Evolutionary conservation across 2,888 invertebrate species (phyloP), one percentile per base, ranked within the genome.

Genomic region (Hirudinaria manillensis): DNA sequence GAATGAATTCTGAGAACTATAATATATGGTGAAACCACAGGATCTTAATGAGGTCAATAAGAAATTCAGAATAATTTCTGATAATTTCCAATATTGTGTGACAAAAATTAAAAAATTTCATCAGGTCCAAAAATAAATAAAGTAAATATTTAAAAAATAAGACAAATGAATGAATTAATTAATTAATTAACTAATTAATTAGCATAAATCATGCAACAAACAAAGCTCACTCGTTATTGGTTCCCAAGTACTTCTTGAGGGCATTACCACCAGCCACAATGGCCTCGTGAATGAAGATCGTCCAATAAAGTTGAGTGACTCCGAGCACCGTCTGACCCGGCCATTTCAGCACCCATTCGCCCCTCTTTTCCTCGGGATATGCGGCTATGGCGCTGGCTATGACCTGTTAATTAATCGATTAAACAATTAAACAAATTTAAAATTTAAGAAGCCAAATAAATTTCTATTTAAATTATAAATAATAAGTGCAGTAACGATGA

Each of bases 301-400:
- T 86, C 80, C 80, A 80, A 76, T 75, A 80, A 53, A 75, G 68
- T 61, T 76, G 77, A 29, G 78, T 77, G 72, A 80, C 79, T 34
- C 84, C 83, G 29, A 87, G 81, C 7, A 87, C 86, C 89, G 68
- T 83, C 80, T 87, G 87, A 19, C 87, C 87, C 21, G 87, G 85
- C 87, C 87, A 87, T 6, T 80, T 77, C 72, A 83, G 82, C 3
- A 87, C 86, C 87, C 87, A 87, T 7, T 84, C 81, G 6, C 81
- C 81, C 38, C 87, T 81, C 1, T 80, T 78, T 13, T 88, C 88
- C 21, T 86, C 85, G 0, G 88, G 86, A 85, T 94, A 94, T 78
- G 91, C 91, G 56, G 89, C 88, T 79, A 91, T 89, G 0, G 93
- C 89, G 65, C 88, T 87, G 10, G 88, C 85, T n/a, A 93, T 84